phyloP scores from a whole-genome alignment of 2,113 vertebrate species.

The Xyrauchen texanus region DNA sequence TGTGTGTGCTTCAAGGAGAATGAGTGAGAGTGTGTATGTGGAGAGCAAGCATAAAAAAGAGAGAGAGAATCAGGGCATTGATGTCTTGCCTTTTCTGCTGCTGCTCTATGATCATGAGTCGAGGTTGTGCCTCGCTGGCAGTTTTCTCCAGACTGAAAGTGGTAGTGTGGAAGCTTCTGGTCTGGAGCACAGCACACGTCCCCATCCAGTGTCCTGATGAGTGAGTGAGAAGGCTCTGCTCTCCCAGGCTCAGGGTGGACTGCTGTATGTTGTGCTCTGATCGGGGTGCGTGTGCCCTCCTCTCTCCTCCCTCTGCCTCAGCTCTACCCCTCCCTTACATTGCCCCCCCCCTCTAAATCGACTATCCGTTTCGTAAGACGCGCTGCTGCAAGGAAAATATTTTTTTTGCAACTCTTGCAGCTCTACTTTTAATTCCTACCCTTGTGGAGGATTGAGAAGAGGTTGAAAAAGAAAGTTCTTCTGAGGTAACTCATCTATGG shows the following conservation, averaged over 20 bases:
- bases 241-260: slow-evolving; percentile 52
- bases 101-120: slow-evolving; percentile 44
- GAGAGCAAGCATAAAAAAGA: slow-evolving; percentile 34
- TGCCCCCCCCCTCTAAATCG: slow-evolving; percentile 27
- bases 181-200: slow-evolving; percentile 20
- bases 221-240: slow-evolving; percentile 31
- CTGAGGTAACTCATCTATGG: slow-evolving; percentile 57
- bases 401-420: slow-evolving; percentile 60
- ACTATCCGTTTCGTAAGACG: slow-evolving; percentile 65
- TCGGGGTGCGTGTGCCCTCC: slow-evolving; percentile 53
- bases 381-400: slow-evolving; percentile 65
- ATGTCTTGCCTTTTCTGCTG: slow-evolving; percentile 44
- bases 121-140: slow-evolving; percentile 25
- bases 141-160: slow-evolving; percentile 22
- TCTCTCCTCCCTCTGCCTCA: slow-evolving; percentile 52
- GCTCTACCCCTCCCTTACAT: slow-evolving; percentile 50
- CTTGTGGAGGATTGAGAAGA: slow-evolving; percentile 46
- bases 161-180: not conserved
- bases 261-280: slow-evolving; percentile 58
- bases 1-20: slow-evolving; percentile 26
- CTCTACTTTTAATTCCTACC: slow-evolving; percentile 60
- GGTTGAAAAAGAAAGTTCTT: slow-evolving; percentile 60
- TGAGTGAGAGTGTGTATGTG: slow-evolving; percentile 16
- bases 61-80: slow-evolving; percentile 49
- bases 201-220: slow-evolving; percentile 19